phyloP scores from a whole-genome alignment of 2,113 vertebrate species.

The Empidonax traillii region DNA sequence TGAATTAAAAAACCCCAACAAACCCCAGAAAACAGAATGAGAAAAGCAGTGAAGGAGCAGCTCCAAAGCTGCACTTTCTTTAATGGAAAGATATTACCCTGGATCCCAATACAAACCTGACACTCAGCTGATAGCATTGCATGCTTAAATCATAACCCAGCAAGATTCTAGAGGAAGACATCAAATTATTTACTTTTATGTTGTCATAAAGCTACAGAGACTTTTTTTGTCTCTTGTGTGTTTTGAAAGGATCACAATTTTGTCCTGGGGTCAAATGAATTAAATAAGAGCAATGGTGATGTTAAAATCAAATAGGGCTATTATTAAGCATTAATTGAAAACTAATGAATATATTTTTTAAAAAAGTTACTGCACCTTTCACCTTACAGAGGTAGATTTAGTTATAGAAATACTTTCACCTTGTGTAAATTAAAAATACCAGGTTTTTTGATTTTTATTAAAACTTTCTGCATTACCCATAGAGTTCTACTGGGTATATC shows the following conservation, averaged over 20 bases:
- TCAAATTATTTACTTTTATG: neutral
- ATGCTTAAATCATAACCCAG: neutral
- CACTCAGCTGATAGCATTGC: neutral
- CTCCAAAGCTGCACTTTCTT: neutral
- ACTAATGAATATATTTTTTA: neutral
- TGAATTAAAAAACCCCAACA: neutral
- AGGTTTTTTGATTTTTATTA: neutral
- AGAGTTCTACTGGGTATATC: neutral
- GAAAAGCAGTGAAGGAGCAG: neutral
- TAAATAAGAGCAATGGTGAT: neutral
- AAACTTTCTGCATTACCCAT: neutral
- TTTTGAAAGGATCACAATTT: neutral
- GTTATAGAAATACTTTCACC: neutral
- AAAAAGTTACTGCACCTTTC: neutral
- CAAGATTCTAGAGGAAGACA: neutral
- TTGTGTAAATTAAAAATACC: neutral
- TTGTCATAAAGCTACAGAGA: neutral
- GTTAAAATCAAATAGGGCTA: neutral
- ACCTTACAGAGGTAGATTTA: neutral
- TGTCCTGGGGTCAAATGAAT: neutral
- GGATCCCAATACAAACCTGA: neutral
- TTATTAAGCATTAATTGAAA: neutral
- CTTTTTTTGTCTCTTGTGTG: neutral
- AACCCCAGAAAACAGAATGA: neutral
- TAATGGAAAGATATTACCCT: neutral